phyloP scores from a whole-genome alignment of 92 coral and sea anemone genomes.

The Montipora capitata region DNA sequence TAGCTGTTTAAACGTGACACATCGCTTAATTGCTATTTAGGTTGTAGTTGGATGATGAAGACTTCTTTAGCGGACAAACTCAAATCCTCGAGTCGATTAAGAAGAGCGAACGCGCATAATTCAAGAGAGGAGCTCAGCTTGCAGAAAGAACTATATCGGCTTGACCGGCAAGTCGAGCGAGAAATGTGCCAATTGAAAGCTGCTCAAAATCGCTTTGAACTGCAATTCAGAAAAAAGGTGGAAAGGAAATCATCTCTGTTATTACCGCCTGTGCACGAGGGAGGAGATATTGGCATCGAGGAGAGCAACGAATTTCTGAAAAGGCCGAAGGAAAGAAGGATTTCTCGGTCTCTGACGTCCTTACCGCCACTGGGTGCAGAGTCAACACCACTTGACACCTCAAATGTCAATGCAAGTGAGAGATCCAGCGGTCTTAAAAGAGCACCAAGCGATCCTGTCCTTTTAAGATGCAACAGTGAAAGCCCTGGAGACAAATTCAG shows the following conservation, averaged over 20 bases:
- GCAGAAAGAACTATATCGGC: conserved; percentile 23
- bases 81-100: conserved; percentile 13
- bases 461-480: neutral
- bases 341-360: conserved; percentile 18
- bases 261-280: conserved; percentile 23
- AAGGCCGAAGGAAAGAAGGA: neutral
- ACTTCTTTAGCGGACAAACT: conserved; percentile 15
- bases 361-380: conserved; percentile 12
- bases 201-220: conserved; percentile 49
- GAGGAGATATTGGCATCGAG: neutral
- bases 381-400: neutral
- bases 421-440: neutral
- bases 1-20: too few relatives aligned
- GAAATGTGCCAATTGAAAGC: conserved; percentile 35
- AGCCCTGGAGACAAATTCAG: neutral
- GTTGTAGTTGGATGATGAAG: neutral
- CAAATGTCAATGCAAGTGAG: neutral
- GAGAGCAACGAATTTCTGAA: neutral
- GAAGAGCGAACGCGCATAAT: conserved; percentile 15
- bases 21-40: neutral
- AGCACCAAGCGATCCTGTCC: neutral
- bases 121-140: conserved; percentile 12
- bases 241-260: conserved; percentile 6
- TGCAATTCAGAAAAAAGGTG: conserved; percentile 15
- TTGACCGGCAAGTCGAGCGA: conserved; percentile 9